phyloP scores from a whole-genome alignment of 2,113 vertebrate genomes.

The Melospiza georgiana region DNA sequence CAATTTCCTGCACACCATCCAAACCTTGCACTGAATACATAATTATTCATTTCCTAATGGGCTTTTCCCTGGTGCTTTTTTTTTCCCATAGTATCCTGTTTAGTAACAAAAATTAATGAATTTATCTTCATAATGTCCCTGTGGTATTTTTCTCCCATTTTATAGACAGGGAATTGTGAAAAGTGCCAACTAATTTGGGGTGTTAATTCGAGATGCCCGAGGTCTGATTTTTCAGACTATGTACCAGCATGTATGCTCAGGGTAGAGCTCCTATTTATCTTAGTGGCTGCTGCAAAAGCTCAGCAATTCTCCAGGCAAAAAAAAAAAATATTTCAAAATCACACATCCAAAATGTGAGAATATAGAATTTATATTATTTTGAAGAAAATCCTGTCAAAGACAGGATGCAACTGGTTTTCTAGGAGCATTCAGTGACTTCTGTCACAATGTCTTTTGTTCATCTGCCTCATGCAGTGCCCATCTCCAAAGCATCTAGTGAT shows the following conservation, averaged over 20 bases:
- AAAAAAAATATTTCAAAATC: background rate
- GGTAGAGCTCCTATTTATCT: background rate
- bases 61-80: slow-evolving; percentile 42
- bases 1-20: background rate
- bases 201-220: slow-evolving; percentile 11
- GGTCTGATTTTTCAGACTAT: slow-evolving; percentile 8
- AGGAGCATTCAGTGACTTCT: background rate
- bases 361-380: background rate
- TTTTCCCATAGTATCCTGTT: background rate
- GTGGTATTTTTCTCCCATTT: slow-evolving; percentile 17
- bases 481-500: background rate
- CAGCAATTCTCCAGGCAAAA: background rate
- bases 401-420: background rate
- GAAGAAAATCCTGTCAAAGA: background rate
- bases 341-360: background rate
- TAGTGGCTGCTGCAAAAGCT: background rate
- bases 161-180: slow-evolving; percentile 21
- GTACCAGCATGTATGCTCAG: background rate
- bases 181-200: slow-evolving; percentile 38
- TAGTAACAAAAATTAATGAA: slow-evolving; percentile 60
- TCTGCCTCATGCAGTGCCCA: background rate
- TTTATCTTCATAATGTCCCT: slow-evolving; percentile 53
- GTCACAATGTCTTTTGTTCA: background rate
- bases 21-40: slow-evolving; percentile 13
- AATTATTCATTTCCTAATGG: slow-evolving; percentile 54